Evolutionary conservation across 2,797 vertebrate genomes (phyloP).

Genomic region (Octomys mimax): DNA sequence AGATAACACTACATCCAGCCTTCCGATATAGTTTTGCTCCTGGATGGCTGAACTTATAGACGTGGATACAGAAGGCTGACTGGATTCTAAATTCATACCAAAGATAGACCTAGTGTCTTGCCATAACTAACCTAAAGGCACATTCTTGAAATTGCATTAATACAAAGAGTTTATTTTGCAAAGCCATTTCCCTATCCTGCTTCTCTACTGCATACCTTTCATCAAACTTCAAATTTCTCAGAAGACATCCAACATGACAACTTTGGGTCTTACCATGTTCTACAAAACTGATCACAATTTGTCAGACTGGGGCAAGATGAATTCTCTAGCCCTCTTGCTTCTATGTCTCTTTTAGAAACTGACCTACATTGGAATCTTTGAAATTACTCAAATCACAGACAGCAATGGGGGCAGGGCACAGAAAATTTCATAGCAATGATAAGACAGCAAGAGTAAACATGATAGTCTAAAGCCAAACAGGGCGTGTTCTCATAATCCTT

Average conservation of each 20-base stretch:
- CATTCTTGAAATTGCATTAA: not conserved
- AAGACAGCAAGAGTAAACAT: slow-evolving; percentile 4
- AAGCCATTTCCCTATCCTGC: slow-evolving; percentile 33
- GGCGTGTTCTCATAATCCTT: not conserved
- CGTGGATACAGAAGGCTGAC: not conserved
- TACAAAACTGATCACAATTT: slow-evolving; percentile 4
- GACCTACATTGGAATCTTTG: not conserved
- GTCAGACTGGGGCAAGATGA: not conserved
- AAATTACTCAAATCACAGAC: slow-evolving; percentile 4
- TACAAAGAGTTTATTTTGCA: slow-evolving; percentile 17
- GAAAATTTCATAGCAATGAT: slow-evolving; percentile 22
- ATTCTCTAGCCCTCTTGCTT: slow-evolving; percentile 52
- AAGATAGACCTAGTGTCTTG: not conserved
- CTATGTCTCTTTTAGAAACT: not conserved
- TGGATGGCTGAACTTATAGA: not conserved
- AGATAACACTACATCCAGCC: not conserved
- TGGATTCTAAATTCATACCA: not conserved
- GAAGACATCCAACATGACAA: slow-evolving; percentile 13
- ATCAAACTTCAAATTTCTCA: slow-evolving; percentile 53
- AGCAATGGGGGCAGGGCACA: not conserved
- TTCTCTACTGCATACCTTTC: not conserved
- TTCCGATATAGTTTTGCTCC: not conserved
- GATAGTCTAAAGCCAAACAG: slow-evolving; percentile 43
- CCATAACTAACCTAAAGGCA: slow-evolving; percentile 22
- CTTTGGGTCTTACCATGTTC: not conserved